Conservation (phyloP, 2,113 vertebrate genomes). For the Perccottus glenii region DNA sequence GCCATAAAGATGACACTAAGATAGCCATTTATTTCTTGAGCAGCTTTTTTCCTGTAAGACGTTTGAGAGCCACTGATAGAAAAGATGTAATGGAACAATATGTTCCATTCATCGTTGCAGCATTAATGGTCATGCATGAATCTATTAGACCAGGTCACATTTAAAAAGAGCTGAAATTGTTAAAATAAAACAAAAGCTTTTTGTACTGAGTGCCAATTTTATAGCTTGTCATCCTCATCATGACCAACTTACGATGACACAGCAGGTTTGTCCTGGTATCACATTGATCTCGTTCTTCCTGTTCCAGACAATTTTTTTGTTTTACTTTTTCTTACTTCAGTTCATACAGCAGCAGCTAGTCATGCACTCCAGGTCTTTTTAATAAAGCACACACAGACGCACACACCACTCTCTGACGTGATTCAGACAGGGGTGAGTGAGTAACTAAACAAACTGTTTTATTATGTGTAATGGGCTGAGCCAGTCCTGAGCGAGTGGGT, state of each 20-base stretch:
- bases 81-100: no score
- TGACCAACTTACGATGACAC: background rate
- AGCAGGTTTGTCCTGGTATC: constrained; percentile 11
- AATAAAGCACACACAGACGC: background rate
- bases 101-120: no score
- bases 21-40: no score
- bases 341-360: background rate
- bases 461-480: constrained; percentile 29
- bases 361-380: background rate
- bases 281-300: constrained; percentile 56
- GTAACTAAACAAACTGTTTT: constrained; percentile 36
- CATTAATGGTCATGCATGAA: no score
- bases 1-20: no score
- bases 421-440: constrained; percentile 21
- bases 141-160: no score
- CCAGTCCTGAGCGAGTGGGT: background rate
- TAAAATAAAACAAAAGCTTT: background rate
- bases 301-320: constrained; percentile 46
- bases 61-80: no score
- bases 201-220: background rate
- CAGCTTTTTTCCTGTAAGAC: no score
- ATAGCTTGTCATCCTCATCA: background rate
- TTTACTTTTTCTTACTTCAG: background rate
- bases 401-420: constrained; percentile 4
- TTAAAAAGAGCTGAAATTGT: no score